Base-by-base conservation (phyloP, 2,888 invertebrate genomes). In the Seira musarum region DNA sequence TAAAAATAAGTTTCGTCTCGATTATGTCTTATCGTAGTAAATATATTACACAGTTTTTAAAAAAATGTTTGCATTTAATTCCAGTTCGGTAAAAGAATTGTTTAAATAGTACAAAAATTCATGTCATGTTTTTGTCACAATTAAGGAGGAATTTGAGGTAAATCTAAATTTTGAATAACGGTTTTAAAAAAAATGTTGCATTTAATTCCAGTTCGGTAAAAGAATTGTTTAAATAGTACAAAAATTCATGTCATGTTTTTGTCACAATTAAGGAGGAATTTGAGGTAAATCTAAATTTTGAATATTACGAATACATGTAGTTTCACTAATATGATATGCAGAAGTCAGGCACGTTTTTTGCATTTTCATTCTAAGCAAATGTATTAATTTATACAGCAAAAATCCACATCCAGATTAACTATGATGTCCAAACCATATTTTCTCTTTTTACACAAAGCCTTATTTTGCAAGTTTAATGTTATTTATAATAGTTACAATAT, bases 321-420 rank as follows among this genome's bases (percentile, higher is more conserved):
- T 40, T 40, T 40, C 6, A 40, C 40, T 40, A 40, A 40, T 13
- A 40, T 40, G 40, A 8, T 40, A 13, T 40, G 6, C 6, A 40
- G 13, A 8, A 8, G 40, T 40, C 40, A 40, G 13, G 40, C 13
- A 40, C 6, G 6, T 6, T 13, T 40, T 40, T 40, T 8, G 13
- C 13, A 13, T 40, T 40, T 40, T 8, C 40, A 40, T 40, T 8
- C 13, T 40, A 40, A 40, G 13, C 40, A 40, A 13, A 40, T 8
- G 40, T 57, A 35, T 57, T 77, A 70, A 70, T 70, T 77, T 76
- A 65, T 77, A 77, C 77, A 77, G 77, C 77, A 25, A n/a, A 68
- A 35, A 60, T 35, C 40, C 25, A 40, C 21, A n/a, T 71, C 63
- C 6, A 60, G 49, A 68, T 25, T 17, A 69, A 57, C 35, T 46